phyloP scores from a whole-genome alignment of 2,113 vertebrate species.

The Asarcornis scutulata region DNA sequence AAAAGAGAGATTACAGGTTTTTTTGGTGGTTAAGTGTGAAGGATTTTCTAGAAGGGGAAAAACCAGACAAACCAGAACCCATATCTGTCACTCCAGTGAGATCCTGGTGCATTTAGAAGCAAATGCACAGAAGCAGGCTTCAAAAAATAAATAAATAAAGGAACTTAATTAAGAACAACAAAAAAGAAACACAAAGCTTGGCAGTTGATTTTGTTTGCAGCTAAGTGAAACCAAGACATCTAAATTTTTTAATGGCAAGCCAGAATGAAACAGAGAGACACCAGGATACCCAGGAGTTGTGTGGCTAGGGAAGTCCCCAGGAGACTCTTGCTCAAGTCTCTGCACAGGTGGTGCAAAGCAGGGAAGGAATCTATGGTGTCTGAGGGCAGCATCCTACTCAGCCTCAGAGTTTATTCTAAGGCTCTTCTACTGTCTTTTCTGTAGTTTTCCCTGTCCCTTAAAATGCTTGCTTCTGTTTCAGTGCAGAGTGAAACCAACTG shows the following conservation, averaged over 20 bases:
- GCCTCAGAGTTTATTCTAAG: not conserved
- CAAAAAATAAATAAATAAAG: not conserved
- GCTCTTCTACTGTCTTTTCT: not conserved
- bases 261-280: not conserved
- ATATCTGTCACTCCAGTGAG: not conserved
- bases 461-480: not conserved
- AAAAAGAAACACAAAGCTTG: not conserved
- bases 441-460: not conserved
- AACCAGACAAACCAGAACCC: not conserved
- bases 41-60: conserved; percentile 1
- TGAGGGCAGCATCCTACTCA: not conserved
- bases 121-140: not conserved
- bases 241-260: not conserved
- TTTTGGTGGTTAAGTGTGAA: not conserved
- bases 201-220: not conserved
- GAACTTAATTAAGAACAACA: not conserved
- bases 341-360: not conserved
- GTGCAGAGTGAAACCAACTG: not conserved
- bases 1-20: not conserved
- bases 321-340: not conserved
- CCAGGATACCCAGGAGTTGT: not conserved
- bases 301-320: not conserved
- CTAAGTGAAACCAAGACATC: not conserved
- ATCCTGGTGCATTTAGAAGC: not conserved
- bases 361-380: not conserved